A percentile compares a stretch with the other conserved stretches of the same genome.
phyloP scores from a whole-genome alignment of 1,140 invertebrate species.

The Micrasema longulum region DNA sequence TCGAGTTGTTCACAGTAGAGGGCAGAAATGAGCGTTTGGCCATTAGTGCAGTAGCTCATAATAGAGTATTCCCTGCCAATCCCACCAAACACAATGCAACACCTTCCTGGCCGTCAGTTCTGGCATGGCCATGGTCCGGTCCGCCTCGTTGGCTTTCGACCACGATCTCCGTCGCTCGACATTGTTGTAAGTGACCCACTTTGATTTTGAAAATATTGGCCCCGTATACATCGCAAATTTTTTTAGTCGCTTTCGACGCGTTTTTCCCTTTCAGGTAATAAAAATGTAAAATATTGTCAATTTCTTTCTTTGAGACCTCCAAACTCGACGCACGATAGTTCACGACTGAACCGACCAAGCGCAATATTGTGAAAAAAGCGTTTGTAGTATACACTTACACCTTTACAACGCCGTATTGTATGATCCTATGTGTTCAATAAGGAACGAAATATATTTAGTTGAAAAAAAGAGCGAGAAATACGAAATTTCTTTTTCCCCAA shows the following conservation, averaged over 20 bases:
- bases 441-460: too few species aligned
- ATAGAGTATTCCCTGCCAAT: background rate
- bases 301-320: conserved; percentile 14
- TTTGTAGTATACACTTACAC: conserved; percentile 12
- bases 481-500: too few species aligned
- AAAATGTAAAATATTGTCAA: conserved; percentile 22
- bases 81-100: background rate
- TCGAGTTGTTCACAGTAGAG: conserved; percentile 23
- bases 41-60: conserved; percentile 1
- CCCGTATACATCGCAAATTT: too few species aligned
- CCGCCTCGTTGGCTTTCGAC: background rate
- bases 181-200: too few species aligned
- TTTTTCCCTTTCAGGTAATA: conserved; percentile 20
- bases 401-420: background rate
- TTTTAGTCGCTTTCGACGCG: conserved; percentile 22
- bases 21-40: conserved; percentile 16
- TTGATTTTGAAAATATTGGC: too few species aligned
- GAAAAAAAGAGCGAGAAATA: too few species aligned
- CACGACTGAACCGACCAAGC: conserved; percentile 52
- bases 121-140: background rate
- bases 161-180: too few species aligned
- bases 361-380: conserved; percentile 3
- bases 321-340: conserved; percentile 28
- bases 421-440: too few species aligned
- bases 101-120: background rate